phyloP scores from a whole-genome alignment of 1,140 invertebrate genomes.

The Dreissena polymorpha region DNA sequence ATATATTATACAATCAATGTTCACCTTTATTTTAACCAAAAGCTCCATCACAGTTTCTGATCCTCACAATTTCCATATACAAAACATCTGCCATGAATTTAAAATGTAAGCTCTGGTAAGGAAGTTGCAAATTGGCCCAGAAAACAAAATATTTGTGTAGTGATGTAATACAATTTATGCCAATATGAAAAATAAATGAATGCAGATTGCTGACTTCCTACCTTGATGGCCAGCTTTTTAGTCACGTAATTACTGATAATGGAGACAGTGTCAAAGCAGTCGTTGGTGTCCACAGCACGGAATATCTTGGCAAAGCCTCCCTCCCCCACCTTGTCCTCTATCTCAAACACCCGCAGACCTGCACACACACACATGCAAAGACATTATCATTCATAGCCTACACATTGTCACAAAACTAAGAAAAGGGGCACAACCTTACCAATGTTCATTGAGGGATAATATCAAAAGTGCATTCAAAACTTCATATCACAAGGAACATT shows the following conservation, averaged over 20 bases:
- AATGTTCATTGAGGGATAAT: background rate
- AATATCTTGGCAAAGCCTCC: constrained; percentile 80
- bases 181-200: too few species aligned
- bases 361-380: background rate
- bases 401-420: background rate
- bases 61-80: too few species aligned
- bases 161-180: too few species aligned
- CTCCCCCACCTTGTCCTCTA: constrained; percentile 72
- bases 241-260: background rate
- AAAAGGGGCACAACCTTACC: background rate
- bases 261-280: constrained; percentile 25
- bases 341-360: constrained; percentile 68
- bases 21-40: too few species aligned
- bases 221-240: constrained; percentile 60
- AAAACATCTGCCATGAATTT: too few species aligned
- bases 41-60: too few species aligned
- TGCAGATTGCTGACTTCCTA: constrained; percentile 25
- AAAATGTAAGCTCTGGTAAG: too few species aligned
- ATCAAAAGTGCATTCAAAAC: too few species aligned
- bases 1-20: too few species aligned
- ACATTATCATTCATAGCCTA: background rate
- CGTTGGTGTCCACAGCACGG: constrained; percentile 45
- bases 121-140: too few species aligned
- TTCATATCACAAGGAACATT: too few species aligned
- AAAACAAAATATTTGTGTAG: too few species aligned